Evolutionary conservation across 2,888 invertebrate genomes (phyloP), one percentile per base, ranked within the genome.

Genomic region (Hydropsyche betteni): DNA sequence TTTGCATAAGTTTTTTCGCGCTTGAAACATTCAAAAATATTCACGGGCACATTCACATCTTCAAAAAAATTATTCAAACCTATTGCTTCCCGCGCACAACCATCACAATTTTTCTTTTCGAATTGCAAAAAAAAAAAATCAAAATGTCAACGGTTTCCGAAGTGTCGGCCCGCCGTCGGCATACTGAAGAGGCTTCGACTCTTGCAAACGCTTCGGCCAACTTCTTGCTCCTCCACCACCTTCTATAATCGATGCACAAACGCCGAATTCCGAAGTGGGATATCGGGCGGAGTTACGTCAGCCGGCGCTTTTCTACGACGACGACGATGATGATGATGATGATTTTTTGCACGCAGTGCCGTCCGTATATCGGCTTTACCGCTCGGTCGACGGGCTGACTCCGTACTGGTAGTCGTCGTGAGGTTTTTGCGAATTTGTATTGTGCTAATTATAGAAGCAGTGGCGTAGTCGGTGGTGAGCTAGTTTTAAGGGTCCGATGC

Each of bases 181-280:
- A 36, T 64, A 36, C 64, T 64, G 64, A 36, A 36, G 64, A 33
- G 64, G 64, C 34, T 64, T 36, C 24, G 24, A 24, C 24, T 24
- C 24, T 24, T 24, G 24, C 24, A 24, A 24, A 24, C 2, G 24
- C 24, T 64, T 64, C 12, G 64, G 34, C 24, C 24, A 24, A 24
- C 24, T 24, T 24, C 24, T 24, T 24, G 24, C 64, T 34, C 53
- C n/a, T n/a, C 53, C n/a, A 53, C 64, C 36, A 36, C 64, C 24
- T n/a, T n/a, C 58, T 8, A 36, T 36, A 64, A 64, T 64, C 64
- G 64, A 64, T 64, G 34, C 64, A 36, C 64, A 64, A 64, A 64
- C 36, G 44, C 44, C 24, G 34, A 36, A 64, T 64, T 64, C 64
- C 64, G 12, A 36, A 64, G 64, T 64, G 64, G 64, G 64, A 64